phyloP scores from a whole-genome alignment of 2,113 vertebrate species.

The Aldabrachelys gigantea region DNA sequence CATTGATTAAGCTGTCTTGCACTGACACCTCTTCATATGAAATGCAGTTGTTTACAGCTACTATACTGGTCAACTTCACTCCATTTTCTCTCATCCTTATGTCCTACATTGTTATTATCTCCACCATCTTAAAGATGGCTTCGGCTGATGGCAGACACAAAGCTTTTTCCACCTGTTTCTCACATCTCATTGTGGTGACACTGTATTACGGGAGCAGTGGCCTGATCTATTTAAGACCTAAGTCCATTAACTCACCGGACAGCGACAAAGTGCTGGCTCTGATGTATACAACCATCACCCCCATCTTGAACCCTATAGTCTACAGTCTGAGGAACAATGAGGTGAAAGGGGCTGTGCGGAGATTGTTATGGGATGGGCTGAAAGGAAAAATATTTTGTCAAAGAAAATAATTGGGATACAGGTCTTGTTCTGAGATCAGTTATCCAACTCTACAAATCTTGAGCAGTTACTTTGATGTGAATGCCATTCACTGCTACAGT shows the following conservation, averaged over 20 bases:
- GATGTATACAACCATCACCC: too few species aligned
- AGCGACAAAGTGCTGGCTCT: too few species aligned
- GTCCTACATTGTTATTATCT: not conserved
- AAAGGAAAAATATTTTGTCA: not conserved
- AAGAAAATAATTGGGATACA: too few species aligned
- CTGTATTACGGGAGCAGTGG: too few species aligned
- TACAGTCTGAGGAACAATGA: conserved; percentile 20
- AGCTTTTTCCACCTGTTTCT: not conserved
- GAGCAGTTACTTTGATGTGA: too few species aligned
- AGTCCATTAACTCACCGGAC: too few species aligned
- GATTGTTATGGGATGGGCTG: not conserved
- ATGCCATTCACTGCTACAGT: too few species aligned
- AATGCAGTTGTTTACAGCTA: too few species aligned
- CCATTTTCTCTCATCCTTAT: conserved; percentile 30
- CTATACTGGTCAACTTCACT: too few species aligned
- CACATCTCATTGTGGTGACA: not conserved
- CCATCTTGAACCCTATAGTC: not conserved
- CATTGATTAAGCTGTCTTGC: not conserved
- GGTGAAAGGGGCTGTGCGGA: not conserved
- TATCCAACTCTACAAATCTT: too few species aligned
- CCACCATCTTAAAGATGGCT: not conserved
- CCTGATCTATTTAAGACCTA: too few species aligned
- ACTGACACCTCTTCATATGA: not conserved
- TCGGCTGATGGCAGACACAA: not conserved
- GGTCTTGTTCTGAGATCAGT: too few species aligned